These are phyloP conservation scores for Glossophaga mutica DNA, from an alignment of 2,797 vertebrate genomes.

Conservation along the genomic window DNA sequence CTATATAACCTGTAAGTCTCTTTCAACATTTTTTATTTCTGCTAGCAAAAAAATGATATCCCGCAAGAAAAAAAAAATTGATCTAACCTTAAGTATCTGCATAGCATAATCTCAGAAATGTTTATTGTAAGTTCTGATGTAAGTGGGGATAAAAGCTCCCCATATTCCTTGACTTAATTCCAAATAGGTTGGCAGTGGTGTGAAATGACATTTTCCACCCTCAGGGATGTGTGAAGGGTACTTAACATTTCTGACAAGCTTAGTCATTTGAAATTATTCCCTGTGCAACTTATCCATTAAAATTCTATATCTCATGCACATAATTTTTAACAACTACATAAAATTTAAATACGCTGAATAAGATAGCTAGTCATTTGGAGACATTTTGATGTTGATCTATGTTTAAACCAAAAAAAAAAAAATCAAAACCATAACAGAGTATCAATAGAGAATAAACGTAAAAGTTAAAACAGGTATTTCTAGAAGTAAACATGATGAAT, in stretches of 20 bases:
- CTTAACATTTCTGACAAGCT: slow-evolving; percentile 61
- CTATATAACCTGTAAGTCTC: neutral
- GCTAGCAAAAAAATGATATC: neutral
- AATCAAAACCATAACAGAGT: neutral
- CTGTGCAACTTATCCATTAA: slow-evolving; percentile 48
- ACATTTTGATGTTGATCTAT: neutral
- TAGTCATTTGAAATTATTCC: slow-evolving; percentile 57
- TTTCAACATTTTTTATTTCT: neutral
- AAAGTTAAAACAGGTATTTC: slow-evolving; percentile 6
- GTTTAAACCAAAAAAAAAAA: neutral
- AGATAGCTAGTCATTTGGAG: neutral
- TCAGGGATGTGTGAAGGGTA: slow-evolving; percentile 43
- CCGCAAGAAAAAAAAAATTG: neutral
- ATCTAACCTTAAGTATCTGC: neutral
- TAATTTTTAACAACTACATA: slow-evolving; percentile 59
- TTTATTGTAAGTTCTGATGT: neutral
- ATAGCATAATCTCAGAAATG: neutral
- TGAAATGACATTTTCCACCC: slow-evolving; percentile 55
- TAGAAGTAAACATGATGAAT: neutral
- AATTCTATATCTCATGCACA: neutral
- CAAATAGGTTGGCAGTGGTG: slow-evolving; percentile 31
- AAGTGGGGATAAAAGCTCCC: slow-evolving; percentile 32
- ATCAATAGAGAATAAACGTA: neutral
- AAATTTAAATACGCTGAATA: slow-evolving; percentile 22
- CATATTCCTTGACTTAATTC: slow-evolving; percentile 31